Percentiles rank a stretch among this genome's conserved stretches.
These are phyloP conservation scores for Chrysemys picta DNA, from an alignment of 2,113 vertebrate species.

Conservation along the genomic window DNA sequence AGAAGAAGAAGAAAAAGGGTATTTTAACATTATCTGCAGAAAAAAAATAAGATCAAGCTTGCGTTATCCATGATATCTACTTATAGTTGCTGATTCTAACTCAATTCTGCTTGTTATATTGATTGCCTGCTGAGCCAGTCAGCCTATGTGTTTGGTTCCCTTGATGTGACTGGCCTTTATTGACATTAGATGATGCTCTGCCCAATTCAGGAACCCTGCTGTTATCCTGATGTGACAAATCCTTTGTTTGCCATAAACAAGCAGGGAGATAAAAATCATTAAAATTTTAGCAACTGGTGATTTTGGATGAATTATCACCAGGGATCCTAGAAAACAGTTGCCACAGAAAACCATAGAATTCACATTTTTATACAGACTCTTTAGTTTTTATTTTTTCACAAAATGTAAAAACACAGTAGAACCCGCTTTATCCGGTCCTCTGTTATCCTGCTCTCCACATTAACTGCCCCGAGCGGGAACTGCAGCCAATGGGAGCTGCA, in stretches of 20 bases:
- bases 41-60: slow-evolving; percentile 17
- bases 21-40: slow-evolving; percentile 43
- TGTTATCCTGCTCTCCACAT: not conserved
- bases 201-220: slow-evolving; percentile 13
- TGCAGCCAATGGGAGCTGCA: too few relatives aligned
- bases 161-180: slow-evolving; percentile 29
- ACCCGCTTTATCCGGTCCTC: not conserved
- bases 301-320: not conserved
- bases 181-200: not conserved
- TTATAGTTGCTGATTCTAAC: slow-evolving; percentile 36
- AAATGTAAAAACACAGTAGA: not conserved
- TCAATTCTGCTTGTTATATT: not conserved
- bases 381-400: not conserved
- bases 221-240: not conserved
- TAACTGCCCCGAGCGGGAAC: not conserved
- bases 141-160: not conserved
- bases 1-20: not conserved
- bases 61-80: not conserved
- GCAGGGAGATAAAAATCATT: not conserved
- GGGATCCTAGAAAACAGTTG: not conserved
- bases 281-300: not conserved
- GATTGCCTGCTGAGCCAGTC: slow-evolving; percentile 27
- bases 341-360: not conserved
- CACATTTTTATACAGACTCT: not conserved
- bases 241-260: not conserved